A percentile compares a stretch with the other conserved stretches of the same genome.
Evolutionary conservation across 2,113 vertebrate genomes (phyloP).

Genomic region (Dicentrarchus labrax): DNA sequence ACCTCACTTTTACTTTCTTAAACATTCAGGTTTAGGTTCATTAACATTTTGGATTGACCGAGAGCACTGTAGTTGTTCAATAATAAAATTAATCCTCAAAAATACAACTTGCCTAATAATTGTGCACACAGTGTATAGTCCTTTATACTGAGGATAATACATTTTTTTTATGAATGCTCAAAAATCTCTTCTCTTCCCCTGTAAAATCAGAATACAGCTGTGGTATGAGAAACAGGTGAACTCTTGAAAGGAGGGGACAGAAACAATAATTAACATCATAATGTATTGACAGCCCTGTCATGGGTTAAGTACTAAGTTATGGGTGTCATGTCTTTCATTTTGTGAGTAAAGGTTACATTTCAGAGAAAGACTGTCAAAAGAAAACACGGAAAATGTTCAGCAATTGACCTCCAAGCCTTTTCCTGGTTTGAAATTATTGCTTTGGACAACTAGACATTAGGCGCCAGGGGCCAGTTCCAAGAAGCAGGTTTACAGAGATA

Average conservation of each 20-base stretch:
- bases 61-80: no score
- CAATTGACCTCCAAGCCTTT: background rate
- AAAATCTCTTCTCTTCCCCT: background rate
- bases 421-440: background rate
- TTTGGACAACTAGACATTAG: background rate
- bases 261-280: slow-evolving; percentile 6
- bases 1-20: no score
- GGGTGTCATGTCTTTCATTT: background rate
- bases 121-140: no score
- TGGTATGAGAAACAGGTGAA: background rate
- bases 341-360: background rate
- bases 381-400: slow-evolving; percentile 8
- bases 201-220: background rate
- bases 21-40: no score
- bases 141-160: no score
- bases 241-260: background rate
- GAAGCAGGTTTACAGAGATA: background rate
- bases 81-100: no score
- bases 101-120: no score
- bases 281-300: background rate
- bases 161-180: background rate
- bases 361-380: background rate
- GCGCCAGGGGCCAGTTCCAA: background rate
- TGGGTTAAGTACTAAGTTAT: background rate
- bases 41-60: no score